phyloP scores from a whole-genome alignment of 2,888 invertebrate genomes.

The Steinernema hermaphroditum region DNA sequence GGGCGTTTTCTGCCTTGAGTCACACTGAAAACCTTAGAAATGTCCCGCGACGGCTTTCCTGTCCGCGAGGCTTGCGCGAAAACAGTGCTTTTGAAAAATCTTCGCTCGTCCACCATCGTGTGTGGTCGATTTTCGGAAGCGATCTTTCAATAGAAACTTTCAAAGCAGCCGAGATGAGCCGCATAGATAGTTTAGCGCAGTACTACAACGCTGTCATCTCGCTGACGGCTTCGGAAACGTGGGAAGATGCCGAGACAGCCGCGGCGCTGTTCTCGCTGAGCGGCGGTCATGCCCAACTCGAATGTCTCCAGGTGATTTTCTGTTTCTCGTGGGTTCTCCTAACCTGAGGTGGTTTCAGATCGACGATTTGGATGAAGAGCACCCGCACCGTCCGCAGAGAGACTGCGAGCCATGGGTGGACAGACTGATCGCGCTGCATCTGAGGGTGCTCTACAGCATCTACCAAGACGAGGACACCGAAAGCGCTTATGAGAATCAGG shows the following conservation, averaged over 20 bases:
- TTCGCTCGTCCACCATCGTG: too few species aligned
- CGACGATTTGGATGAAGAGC: constrained; percentile 36
- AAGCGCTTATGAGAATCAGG: constrained; percentile 41
- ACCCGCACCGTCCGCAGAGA: constrained; percentile 45
- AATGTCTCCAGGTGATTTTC: background rate
- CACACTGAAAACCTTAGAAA: too few species aligned
- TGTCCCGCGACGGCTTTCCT: too few species aligned
- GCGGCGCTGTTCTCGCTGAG: background rate
- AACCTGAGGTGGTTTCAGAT: constrained; percentile 35
- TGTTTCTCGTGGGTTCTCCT: background rate
- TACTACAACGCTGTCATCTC: background rate
- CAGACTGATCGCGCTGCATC: constrained; percentile 47
- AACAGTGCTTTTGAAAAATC: too few species aligned
- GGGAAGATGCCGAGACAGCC: background rate
- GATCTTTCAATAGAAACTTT: background rate
- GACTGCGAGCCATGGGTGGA: constrained; percentile 49
- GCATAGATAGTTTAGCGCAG: background rate
- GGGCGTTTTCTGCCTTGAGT: too few species aligned
- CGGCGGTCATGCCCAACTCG: background rate
- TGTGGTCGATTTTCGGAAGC: too few species aligned
- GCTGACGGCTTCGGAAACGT: background rate
- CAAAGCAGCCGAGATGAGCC: background rate
- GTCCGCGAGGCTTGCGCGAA: too few species aligned
- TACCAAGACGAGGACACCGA: constrained; percentile 46
- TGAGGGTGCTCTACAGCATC: constrained; percentile 52